Base-by-base conservation (phyloP, 2,113 vertebrate genomes). In the Puntigrus tetrazona region DNA sequence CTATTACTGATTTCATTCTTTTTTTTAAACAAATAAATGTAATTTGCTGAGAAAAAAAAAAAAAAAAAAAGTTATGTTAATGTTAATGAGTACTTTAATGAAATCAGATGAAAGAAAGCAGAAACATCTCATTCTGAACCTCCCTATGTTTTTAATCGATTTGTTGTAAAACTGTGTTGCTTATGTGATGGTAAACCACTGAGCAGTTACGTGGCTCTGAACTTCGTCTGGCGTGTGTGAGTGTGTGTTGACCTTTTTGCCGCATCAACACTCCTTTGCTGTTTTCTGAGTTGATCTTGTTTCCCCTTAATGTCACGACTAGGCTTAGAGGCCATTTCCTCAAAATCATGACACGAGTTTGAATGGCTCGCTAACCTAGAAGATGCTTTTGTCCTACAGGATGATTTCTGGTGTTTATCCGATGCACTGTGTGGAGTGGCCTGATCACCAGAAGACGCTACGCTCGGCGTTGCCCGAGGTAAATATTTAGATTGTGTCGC, bases 381-480 rank as follows among this genome's bases (percentile, higher is more conserved):
- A 20, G 70, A 59, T 3, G 81, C 52, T n/a, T 18, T 61, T 31
- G 77, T 38, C 6, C 38, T 31, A 31, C 55, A 70, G 45, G 69
- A 9, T 2, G 61, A 65, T 78, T 31, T 87, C 29, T 10, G 57
- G 2, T 11, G 13, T 67, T 83, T 85, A 36, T 52, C 63, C 11
- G 25, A 45, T 55, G 45, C 45, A 84, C 14, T 45, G 52, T 20
- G 43, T 2, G 20, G 20, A 57, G 67, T 41, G 52, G 70, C 5
- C 31, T 83, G 80, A 67, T 69, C 67, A 74, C 81, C 83, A 76
- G 87, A 79, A 70, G 86, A 80, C 3, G 81, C 80, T 50, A 83
- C 84, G 83, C 67, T 83, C 59, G 34, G 43, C 57, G 45, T 18
- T 74, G 38, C 78, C 25, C 57, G 75, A 79, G 75, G 34, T 50